These are phyloP conservation scores for Podarcis muralis DNA, from an alignment of 2,113 vertebrate species.

Conservation along the genomic window DNA sequence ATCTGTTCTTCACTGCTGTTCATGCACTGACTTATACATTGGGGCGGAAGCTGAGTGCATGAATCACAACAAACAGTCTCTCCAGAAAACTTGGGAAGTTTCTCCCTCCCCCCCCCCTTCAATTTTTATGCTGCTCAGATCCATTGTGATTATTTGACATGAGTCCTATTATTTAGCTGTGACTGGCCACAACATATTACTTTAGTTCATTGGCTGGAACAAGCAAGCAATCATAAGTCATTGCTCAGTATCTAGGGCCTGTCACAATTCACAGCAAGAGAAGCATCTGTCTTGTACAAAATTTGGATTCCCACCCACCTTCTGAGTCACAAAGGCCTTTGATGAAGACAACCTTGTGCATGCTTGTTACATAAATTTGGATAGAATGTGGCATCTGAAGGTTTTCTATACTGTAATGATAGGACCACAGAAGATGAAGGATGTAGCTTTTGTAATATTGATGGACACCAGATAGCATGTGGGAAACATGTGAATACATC, in stretches of 20 bases:
- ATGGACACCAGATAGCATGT: neutral
- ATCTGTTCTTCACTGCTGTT: constrained; percentile 38
- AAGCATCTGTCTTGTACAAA: constrained; percentile 21
- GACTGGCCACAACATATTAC: constrained; percentile 2
- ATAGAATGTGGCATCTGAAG: neutral
- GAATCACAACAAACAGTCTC: constrained; percentile 46
- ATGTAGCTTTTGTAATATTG: neutral
- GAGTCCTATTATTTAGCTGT: neutral
- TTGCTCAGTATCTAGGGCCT: constrained; percentile 18
- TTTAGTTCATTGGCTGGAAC: constrained; percentile 26
- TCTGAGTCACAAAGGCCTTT: neutral
- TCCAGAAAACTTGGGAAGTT: constrained; percentile 12
- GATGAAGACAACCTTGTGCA: neutral
- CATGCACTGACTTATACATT: neutral
- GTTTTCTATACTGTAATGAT: neutral
- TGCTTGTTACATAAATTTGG: neutral
- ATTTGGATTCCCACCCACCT: constrained; percentile 1
- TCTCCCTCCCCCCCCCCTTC: neutral
- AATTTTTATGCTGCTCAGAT: constrained; percentile 11
- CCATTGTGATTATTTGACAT: constrained; percentile 20
- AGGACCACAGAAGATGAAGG: neutral
- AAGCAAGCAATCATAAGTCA: constrained; percentile 11
- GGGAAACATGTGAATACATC: neutral
- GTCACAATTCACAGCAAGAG: neutral
- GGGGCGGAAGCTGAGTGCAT: constrained; percentile 22